phyloP scores from a whole-genome alignment of 2,113 vertebrate genomes.

The Penelope pileata region DNA sequence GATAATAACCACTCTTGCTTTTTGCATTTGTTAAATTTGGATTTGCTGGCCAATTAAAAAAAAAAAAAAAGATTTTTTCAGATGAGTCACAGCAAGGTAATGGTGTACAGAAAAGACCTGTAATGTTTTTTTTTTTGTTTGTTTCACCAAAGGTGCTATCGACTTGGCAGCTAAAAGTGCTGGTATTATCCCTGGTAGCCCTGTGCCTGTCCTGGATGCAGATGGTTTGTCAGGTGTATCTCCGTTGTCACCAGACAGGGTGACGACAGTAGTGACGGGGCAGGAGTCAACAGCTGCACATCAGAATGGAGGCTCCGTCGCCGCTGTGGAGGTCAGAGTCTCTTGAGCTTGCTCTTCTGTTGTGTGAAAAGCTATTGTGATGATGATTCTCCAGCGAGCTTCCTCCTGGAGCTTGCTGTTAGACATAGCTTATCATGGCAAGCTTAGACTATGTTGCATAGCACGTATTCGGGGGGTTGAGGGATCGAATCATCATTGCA shows the following conservation, averaged over 20 bases:
- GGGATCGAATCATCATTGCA: neutral
- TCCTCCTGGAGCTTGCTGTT: neutral
- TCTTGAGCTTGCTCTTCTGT: neutral
- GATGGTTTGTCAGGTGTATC: conserved; percentile 75
- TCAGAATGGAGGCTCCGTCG: conserved; percentile 74
- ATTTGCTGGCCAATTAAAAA: neutral
- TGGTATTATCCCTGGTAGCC: conserved; percentile 92
- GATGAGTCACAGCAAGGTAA: neutral
- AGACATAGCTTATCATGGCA: rapidly evolving
- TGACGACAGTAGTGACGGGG: conserved; percentile 44
- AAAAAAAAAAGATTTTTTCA: neutral
- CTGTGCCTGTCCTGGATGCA: conserved; percentile 79
- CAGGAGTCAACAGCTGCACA: conserved; percentile 61
- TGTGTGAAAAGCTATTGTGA: neutral
- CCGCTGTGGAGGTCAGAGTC: conserved; percentile 64
- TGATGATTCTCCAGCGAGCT: neutral
- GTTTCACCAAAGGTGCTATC: conserved; percentile 85
- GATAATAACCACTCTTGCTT: neutral
- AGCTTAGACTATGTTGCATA: neutral
- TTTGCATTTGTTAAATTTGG: neutral
- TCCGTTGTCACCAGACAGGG: conserved; percentile 71
- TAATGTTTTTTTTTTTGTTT: neutral
- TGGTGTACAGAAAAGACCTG: neutral
- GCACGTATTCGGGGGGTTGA: neutral
- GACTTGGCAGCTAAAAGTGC: conserved; percentile 94